Evolutionary conservation across 2,113 vertebrate species (phyloP).

Genomic region (Oplegnathus fasciatus): DNA sequence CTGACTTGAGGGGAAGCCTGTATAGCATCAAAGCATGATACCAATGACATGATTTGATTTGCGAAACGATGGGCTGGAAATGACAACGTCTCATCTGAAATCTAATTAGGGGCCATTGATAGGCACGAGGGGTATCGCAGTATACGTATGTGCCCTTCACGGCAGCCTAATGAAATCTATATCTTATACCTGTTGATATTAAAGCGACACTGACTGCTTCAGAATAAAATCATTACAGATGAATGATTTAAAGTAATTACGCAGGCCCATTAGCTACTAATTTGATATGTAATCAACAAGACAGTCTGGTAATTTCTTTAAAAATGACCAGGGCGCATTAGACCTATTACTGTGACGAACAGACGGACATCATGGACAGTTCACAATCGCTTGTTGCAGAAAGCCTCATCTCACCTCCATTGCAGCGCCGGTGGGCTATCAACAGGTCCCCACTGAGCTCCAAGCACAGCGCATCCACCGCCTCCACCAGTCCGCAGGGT

Average conservation of each 20-base stretch:
- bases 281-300: slow-evolving; percentile 41
- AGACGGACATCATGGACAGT: slow-evolving; percentile 35
- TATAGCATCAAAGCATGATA: slow-evolving; percentile 64
- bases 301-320: slow-evolving; percentile 17
- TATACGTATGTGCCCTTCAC: slow-evolving; percentile 56
- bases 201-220: slow-evolving; percentile 22
- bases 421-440: slow-evolving; percentile 63
- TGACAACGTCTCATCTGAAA: slow-evolving; percentile 72
- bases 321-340: slow-evolving; percentile 8
- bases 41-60: slow-evolving; percentile 77
- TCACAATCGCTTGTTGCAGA: background rate
- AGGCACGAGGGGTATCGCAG: slow-evolving; percentile 33
- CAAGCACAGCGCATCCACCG: slow-evolving; percentile 6
- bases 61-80: slow-evolving; percentile 69
- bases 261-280: slow-evolving; percentile 30
- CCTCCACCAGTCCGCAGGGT: slow-evolving; percentile 28
- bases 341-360: slow-evolving; percentile 58
- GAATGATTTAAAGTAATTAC: slow-evolving; percentile 41
- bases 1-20: slow-evolving; percentile 60
- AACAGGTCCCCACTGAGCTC: slow-evolving; percentile 75
- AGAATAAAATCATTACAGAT: slow-evolving; percentile 45
- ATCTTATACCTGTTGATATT: slow-evolving; percentile 43
- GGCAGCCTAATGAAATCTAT: slow-evolving; percentile 56
- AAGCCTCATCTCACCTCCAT: slow-evolving; percentile 75
- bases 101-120: slow-evolving; percentile 68